Base-by-base conservation (phyloP, 2,888 invertebrate species). In the Mystacides longicornis region DNA sequence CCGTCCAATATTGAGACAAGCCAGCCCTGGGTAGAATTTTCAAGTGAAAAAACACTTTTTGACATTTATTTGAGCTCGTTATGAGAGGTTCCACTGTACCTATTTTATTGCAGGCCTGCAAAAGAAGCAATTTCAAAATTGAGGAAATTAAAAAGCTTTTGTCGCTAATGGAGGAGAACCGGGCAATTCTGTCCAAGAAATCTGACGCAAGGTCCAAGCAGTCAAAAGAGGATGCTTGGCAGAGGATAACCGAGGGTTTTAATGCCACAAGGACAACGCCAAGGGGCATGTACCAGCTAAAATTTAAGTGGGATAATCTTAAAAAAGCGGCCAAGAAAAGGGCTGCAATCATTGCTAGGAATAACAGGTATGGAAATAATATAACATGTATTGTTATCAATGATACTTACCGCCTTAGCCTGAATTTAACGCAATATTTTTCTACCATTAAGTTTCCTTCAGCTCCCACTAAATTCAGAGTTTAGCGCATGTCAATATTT, bases 341-440 rank as follows among this genome's bases (percentile, higher is more conserved):
- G 11, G 27, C 27, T 27, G 27, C 90, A 62, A 69, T 82, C 22
- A 43, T 43, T 7, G n/a, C 43, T 16, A 18, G n/a, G 5, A 16
- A 5, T 43, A 43, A 43, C 43, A 20, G 23, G 16, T 50, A 27
- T 27, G n/a, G n/a, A n/a, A n/a, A n/a, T n/a, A n/a, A n/a, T n/a
- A n/a, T n/a, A n/a, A n/a, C n/a, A n/a, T n/a, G n/a, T n/a, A n/a
- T n/a, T n/a, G n/a, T n/a, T n/a, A n/a, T n/a, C n/a, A n/a, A n/a
- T n/a, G n/a, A n/a, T n/a, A n/a, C n/a, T n/a, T n/a, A n/a, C n/a
- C n/a, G n/a, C n/a, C n/a, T n/a, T n/a, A n/a, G n/a, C n/a, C n/a
- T n/a, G n/a, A n/a, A n/a, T n/a, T n/a, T n/a, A n/a, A n/a, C n/a
- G n/a, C n/a, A n/a, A n/a, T n/a, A n/a, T n/a, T n/a, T n/a, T n/a